Conservation (phyloP, 2,113 vertebrate genomes). For the Strigops habroptila region DNA sequence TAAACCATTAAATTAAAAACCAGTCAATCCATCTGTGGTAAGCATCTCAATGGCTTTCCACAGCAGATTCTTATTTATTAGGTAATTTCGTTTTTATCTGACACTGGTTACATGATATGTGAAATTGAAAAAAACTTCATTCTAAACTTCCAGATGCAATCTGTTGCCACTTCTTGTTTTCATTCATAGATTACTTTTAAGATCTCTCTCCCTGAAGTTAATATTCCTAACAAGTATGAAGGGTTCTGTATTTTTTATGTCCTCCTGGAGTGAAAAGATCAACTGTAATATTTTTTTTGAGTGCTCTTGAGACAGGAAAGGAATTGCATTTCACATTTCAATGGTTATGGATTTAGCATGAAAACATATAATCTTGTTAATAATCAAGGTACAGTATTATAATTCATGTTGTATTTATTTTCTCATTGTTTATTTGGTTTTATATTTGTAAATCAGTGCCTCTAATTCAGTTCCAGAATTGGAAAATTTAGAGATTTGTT, state of each 20-base stretch:
- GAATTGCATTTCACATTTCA: background rate
- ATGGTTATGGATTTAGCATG: background rate
- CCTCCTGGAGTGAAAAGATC: background rate
- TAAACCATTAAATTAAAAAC: background rate
- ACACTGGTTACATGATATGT: background rate
- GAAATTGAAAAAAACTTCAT: background rate
- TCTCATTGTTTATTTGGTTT: background rate
- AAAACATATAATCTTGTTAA: background rate
- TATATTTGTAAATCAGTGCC: background rate
- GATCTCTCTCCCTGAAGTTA: background rate
- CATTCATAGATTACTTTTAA: background rate
- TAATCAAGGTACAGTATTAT: background rate
- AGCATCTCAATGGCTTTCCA: background rate
- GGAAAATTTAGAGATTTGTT: background rate
- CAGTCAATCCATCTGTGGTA: background rate
- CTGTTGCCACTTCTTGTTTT: background rate
- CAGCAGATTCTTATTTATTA: background rate
- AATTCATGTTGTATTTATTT: background rate
- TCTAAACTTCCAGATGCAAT: background rate
- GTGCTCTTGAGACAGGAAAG: background rate
- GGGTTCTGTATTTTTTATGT: background rate
- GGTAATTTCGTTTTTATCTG: background rate
- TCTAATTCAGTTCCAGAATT: background rate
- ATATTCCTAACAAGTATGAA: background rate
- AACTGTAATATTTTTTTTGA: background rate